Base-by-base conservation (phyloP, 2,113 vertebrate genomes). In the Platysternon megacephalum region DNA sequence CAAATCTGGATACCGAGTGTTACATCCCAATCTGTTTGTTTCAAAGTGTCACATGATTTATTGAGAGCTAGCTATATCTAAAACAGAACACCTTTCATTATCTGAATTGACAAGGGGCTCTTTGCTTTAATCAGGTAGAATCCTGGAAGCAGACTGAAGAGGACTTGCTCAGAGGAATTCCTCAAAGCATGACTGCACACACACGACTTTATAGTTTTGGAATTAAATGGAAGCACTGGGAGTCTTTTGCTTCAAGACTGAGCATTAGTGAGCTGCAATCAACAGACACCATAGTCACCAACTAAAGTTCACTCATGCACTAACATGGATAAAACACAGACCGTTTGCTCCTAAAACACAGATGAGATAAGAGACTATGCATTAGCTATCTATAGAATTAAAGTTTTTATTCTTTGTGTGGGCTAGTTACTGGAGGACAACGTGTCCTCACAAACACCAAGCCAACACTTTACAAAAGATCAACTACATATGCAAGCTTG, bases 171-270 rank as follows among this genome's bases (percentile, higher is more conserved):
- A 94, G 29, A 91, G 11, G 10, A 88, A 84, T 6, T 84, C 24
- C 85, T 91, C 79, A 86, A 94, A 86, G 29, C 4, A 42, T 56
- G n/a, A 78, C 0, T 0, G 35, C 3, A 4, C 61, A 19, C 61
- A 68, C 16, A 68, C 4, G 35, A 8, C 48, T 65, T 68, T 79
- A 42, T 13, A 74, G 22, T 48, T 51, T 39, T 84, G 58, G 7
- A 85, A 35, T 48, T 26, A 26, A 0, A 0, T 42, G 53, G n/a
- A 7, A 17, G 52, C 26, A 42, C 42, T 74, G 35, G 80, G 93
- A 65, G 1, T 1, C n/a, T 82, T 4, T 32, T 94, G 74, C 55
- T 53, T 85, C 3, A 3, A 72, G 28, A 42, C 81, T 84, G 58
- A 16, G 1, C 16, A 39, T 72, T 39, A 72, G 65, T 22, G 65